Evolutionary conservation across 2,113 vertebrate species (phyloP).

Genomic region (Balaeniceps rex): DNA sequence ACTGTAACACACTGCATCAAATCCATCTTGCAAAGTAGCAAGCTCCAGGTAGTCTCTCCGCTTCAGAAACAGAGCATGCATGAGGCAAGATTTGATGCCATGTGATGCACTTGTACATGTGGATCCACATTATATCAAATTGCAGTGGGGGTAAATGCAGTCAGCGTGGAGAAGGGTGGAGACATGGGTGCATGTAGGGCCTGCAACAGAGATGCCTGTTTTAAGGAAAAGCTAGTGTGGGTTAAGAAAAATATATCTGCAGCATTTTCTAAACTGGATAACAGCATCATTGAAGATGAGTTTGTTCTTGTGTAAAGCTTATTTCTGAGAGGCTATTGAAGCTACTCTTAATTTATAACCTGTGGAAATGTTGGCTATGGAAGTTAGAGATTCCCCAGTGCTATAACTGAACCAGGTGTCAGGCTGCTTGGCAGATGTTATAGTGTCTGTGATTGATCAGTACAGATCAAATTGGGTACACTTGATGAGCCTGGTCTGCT

Average conservation of each 20-base stretch:
- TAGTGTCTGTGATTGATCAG: background rate
- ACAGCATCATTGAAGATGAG: background rate
- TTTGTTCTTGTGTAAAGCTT: background rate
- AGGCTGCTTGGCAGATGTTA: background rate
- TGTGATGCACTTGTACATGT: rapidly evolving
- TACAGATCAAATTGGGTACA: background rate
- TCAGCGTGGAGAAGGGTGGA: background rate
- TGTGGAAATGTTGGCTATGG: background rate
- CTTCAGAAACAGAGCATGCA: too few relatives aligned
- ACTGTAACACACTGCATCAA: background rate
- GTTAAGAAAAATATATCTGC: background rate
- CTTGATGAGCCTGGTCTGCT: background rate
- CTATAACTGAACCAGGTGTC: background rate
- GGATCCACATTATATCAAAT: too few relatives aligned
- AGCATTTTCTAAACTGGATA: background rate
- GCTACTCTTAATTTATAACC: background rate
- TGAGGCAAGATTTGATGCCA: background rate
- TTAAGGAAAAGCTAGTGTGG: background rate
- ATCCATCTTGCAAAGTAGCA: background rate
- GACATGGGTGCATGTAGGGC: too few relatives aligned
- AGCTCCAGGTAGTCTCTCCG: too few relatives aligned
- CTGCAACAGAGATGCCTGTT: background rate
- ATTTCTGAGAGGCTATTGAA: background rate
- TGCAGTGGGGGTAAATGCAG: too few relatives aligned
- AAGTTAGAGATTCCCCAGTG: background rate